Conservation (phyloP, 1,140 invertebrate species). For the Eubasilissa regina region DNA sequence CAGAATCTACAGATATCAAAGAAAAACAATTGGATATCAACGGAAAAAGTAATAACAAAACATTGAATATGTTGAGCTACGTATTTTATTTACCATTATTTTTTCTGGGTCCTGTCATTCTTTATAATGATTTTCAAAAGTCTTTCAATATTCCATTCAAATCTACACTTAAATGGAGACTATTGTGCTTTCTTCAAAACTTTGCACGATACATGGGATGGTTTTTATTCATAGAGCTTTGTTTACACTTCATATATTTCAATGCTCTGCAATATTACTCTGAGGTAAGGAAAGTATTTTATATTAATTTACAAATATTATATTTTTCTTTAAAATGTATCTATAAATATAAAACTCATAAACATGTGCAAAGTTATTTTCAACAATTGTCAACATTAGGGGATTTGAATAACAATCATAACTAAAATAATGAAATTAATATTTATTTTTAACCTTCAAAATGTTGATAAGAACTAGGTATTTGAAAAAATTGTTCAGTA, state of each 20-base stretch:
- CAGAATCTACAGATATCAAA: slow-evolving; percentile 37
- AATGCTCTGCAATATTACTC: slow-evolving; percentile 79
- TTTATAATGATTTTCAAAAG: slow-evolving; percentile 79
- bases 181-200: slow-evolving; percentile 70
- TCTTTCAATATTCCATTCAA: slow-evolving; percentile 64
- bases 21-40: slow-evolving; percentile 18
- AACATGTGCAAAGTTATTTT: no score
- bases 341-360: no score
- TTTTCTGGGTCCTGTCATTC: slow-evolving; percentile 85
- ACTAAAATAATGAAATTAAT: no score
- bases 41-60: slow-evolving; percentile 50
- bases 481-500: no score
- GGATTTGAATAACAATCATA: no score
- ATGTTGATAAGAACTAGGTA: no score
- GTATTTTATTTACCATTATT: slow-evolving; percentile 86
- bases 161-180: slow-evolving; percentile 65
- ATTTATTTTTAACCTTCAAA: no score
- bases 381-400: no score
- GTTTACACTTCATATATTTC: slow-evolving; percentile 86
- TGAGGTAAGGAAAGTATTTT: slow-evolving; percentile 67
- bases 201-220: slow-evolving; percentile 80
- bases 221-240: slow-evolving; percentile 79
- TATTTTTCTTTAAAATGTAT: slow-evolving; percentile 35
- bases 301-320: background rate
- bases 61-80: slow-evolving; percentile 74